Evolutionary conservation across 1,140 invertebrate genomes (phyloP).

Genomic region (Papilio machaon): DNA sequence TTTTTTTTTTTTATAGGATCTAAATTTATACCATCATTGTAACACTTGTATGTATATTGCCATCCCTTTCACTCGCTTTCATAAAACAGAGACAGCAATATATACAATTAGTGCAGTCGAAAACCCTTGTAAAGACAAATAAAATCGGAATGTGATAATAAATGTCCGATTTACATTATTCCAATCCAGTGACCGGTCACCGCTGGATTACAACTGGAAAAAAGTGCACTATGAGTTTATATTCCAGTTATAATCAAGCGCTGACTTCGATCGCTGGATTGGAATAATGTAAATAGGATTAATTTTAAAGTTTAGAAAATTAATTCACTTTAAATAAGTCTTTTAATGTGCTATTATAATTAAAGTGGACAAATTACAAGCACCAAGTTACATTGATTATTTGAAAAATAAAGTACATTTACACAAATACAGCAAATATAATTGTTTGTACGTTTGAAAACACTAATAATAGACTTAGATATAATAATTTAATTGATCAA

Average conservation of each 20-base stretch:
- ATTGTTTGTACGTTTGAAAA: not conserved
- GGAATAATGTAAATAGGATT: not conserved
- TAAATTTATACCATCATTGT: no score
- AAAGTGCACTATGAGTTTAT: not conserved
- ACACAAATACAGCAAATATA: not conserved
- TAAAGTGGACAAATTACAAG: not conserved
- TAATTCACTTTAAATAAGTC: not conserved
- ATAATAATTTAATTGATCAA: not conserved
- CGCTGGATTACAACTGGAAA: not conserved
- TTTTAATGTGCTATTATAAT: not conserved
- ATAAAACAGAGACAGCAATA: no score
- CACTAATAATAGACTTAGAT: not conserved
- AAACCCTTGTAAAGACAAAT: not conserved
- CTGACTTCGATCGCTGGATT: not conserved
- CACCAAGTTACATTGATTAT: slow-evolving; percentile 1
- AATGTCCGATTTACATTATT: not conserved
- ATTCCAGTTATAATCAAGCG: no score
- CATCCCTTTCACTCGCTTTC: no score
- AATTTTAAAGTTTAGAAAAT: not conserved
- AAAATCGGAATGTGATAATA: not conserved
- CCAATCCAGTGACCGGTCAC: not conserved
- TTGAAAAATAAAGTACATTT: not conserved
- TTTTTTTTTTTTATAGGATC: no score
- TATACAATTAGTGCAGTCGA: no score
- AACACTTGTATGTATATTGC: no score